A percentile compares a stretch with the other conserved stretches of the same genome.
Evolutionary conservation across 2,888 invertebrate species (phyloP).

Genomic region (Lacanobia oleracea): DNA sequence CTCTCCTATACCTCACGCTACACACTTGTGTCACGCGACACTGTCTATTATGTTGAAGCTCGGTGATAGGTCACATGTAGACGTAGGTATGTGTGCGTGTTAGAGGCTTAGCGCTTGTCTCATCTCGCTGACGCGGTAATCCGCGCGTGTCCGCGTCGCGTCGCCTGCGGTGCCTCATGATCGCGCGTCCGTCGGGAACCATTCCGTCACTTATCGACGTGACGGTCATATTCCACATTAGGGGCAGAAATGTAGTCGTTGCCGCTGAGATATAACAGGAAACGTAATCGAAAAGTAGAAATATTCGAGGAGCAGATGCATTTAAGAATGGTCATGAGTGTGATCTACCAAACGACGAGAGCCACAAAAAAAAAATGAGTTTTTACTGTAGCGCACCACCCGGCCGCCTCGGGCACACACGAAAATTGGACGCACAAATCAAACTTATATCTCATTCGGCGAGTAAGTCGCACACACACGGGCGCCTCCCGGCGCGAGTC

Average conservation of each 20-base stretch:
- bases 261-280: constrained; percentile 61
- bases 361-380: constrained; percentile 66
- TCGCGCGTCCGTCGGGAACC: constrained; percentile 14
- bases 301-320: constrained; percentile 75
- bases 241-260: constrained; percentile 27
- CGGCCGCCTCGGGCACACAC: constrained; percentile 33
- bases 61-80: background rate
- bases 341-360: constrained; percentile 74
- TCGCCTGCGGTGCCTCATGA: constrained; percentile 10
- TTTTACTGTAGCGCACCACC: constrained; percentile 48
- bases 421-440: constrained; percentile 81
- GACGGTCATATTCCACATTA: constrained; percentile 20
- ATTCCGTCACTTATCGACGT: constrained; percentile 37
- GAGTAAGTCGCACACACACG: background rate
- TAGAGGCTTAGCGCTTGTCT: background rate
- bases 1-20: background rate
- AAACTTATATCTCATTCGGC: constrained; percentile 70
- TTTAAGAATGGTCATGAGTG: constrained; percentile 76
- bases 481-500: background rate
- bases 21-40: constrained; percentile 3
- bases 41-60: background rate
- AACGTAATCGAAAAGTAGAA: constrained; percentile 65
- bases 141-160: background rate
- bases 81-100: background rate
- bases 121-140: constrained; percentile 20